Base-by-base conservation (phyloP, 2,113 vertebrate genomes). In the Sylvilagus bachmani region DNA sequence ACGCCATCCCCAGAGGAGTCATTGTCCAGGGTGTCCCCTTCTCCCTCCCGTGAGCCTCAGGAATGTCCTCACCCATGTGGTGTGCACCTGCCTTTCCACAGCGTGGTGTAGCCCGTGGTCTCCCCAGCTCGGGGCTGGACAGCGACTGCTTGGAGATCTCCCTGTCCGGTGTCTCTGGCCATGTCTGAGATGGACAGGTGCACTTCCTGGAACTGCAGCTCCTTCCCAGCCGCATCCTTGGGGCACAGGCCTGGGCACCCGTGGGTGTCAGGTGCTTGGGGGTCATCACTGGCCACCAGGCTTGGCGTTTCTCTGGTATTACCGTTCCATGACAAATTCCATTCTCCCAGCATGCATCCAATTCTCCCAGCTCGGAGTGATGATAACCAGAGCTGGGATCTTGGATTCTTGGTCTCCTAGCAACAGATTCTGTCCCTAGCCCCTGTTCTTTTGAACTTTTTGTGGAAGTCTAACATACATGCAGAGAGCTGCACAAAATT, bases 331-430 rank as follows among this genome's bases (percentile, higher is more conserved):
- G 88, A 79, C 51, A 29, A 11, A n/a, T 90, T 53, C 71, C 78
- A 38, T 33, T 17, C 38, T 38, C 67, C 70, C 24, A 10, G 62
- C 33, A 67, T 33, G 13, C 38, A 17, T 86, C 62, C 27, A 44
- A 1, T 55, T 85, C 86, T 89, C 44, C 8, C 27, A 85, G 61
- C 83, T 89, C 51, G 27, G 4, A 89, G 66, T 64, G 69, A 86
- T 83, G 49, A 75, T 81, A 77, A 74, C 79, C 80, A 86, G 58
- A 96, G 92, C 93, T 49, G 61, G 87, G 71, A 79, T 81, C 90
- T 36, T 74, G 13, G 38, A 80, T 88, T 95, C 82, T 93, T 85
- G 69, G 96, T 97, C 83, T 94, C 97, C 90, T 96, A 96, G 96
- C 96, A 96, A 96, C 97, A 55, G 58, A 75, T 86, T 90, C 51